Base-by-base conservation (phyloP, 2,113 vertebrate genomes). In the Oncorhynchus keta region DNA sequence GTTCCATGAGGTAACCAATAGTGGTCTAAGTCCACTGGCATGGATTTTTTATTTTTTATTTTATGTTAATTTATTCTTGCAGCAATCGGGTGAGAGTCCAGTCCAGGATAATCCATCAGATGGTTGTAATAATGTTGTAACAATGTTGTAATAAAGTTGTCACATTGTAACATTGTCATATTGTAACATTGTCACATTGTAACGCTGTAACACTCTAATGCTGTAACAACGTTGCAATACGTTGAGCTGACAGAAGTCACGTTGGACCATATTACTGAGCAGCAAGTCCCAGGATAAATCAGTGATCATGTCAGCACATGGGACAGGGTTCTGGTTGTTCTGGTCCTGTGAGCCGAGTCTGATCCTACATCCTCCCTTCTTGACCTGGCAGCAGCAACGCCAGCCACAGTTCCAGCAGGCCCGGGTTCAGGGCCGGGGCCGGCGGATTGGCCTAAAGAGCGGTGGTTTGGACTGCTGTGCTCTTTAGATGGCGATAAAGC, bases 1-100 rank as follows among this genome's bases (percentile, higher is more conserved):
- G 85, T 84, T 76, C 72, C 77, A 84, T 92, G 93, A 94, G 93
- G 93, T 94, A 93, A 92, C 90, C 90, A 76, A 83, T 80, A 69
- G 80, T 81, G 87, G 81, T 88, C 67, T 74, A 81, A 86, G 87
- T 92, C 89, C 91, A 91, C 90, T 90, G 86, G 84, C 85, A 88
- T 83, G 68, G 79, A 81, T n/a, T 18, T 28, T 28, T 3, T 28
- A 28, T 0, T 28, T 28, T 28, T 28, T 18, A 20, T 73, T 39
- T 76, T 70, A 20, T 73, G 51, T 76, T 70, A 48, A 61, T 67
- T 13, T 71, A 68, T 57, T 24, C 75, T 72, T 81, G 85, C 84
- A 88, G 84, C 79, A 73, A 80, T 24, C 72, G 79, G 67, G 73
- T 73, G 68, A 74, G 45, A 72, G 67, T 78, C 64, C 55, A 70